Evolutionary conservation across 2,113 vertebrate species (phyloP).

Genomic region (Hydrochoerus hydrochaeris): DNA sequence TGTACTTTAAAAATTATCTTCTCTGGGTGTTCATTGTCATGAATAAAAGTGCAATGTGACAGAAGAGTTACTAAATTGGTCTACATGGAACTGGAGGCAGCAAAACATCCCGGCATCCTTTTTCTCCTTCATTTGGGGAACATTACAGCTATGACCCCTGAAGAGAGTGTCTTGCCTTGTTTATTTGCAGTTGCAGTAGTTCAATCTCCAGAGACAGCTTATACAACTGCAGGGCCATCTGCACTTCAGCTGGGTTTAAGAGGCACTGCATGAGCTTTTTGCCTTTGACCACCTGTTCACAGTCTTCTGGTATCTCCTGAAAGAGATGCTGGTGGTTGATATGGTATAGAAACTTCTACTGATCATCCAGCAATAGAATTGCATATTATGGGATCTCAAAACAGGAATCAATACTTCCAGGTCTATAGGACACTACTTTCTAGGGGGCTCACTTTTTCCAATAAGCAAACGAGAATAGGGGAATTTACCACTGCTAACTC

Average conservation of each 20-base stretch:
- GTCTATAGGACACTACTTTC: neutral
- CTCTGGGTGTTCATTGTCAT: neutral
- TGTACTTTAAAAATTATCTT: neutral
- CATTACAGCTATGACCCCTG: rapidly evolving
- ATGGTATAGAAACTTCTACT: neutral
- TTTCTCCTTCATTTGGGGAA: neutral
- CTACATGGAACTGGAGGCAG: neutral
- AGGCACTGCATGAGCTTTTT: conserved; percentile 56
- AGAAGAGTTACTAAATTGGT: neutral
- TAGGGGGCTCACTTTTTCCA: neutral
- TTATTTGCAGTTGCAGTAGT: neutral
- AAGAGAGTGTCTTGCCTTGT: rapidly evolving
- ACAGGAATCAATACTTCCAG: neutral
- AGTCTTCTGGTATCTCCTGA: conserved; percentile 36
- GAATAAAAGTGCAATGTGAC: neutral
- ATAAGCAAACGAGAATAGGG: neutral
- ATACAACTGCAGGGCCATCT: conserved; percentile 58
- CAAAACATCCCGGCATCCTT: neutral
- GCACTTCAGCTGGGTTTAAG: neutral
- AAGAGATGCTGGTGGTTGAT: neutral
- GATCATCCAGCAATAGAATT: neutral
- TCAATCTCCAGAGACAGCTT: conserved; percentile 71
- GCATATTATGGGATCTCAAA: neutral
- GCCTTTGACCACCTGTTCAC: neutral
- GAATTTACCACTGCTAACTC: neutral